These are phyloP conservation scores for Trinectes maculatus DNA, from an alignment of 2,113 vertebrate genomes.

Conservation along the genomic window DNA sequence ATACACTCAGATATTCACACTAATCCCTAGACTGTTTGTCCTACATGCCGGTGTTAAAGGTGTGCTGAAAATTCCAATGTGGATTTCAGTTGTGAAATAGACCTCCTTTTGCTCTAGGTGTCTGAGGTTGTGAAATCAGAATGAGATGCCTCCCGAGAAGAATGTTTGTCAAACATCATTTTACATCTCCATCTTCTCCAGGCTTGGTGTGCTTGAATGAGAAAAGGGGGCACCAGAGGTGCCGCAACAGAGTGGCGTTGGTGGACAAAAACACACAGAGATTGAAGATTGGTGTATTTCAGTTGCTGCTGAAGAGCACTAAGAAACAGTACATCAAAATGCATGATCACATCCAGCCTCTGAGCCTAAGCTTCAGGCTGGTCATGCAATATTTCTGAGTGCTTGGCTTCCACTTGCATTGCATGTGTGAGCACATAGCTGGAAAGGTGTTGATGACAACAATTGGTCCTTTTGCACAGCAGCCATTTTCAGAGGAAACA, in stretches of 20 bases:
- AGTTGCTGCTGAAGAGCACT: conserved; percentile 9
- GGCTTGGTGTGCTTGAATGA: conserved; percentile 17
- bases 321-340: conserved; percentile 53
- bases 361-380: conserved; percentile 46
- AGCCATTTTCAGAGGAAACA: neutral
- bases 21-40: conserved; percentile 55
- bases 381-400: conserved; percentile 55
- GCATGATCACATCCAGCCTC: conserved; percentile 53
- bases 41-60: conserved; percentile 33
- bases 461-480: neutral
- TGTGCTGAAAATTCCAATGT: conserved; percentile 59
- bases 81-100: conserved; percentile 41
- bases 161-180: conserved; percentile 61
- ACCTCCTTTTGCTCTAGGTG: conserved; percentile 35
- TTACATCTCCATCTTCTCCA: conserved; percentile 20
- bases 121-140: conserved; percentile 52
- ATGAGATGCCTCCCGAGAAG: conserved; percentile 45
- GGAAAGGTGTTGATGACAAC: conserved; percentile 17
- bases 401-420: conserved; percentile 21
- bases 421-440: conserved; percentile 31
- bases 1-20: conserved; percentile 34
- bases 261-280: neutral
- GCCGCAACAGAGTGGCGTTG: conserved; percentile 11
- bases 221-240: neutral
- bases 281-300: neutral